Evolutionary conservation across 2,888 invertebrate species (phyloP).

Genomic region (Neoscelio sp.): DNA sequence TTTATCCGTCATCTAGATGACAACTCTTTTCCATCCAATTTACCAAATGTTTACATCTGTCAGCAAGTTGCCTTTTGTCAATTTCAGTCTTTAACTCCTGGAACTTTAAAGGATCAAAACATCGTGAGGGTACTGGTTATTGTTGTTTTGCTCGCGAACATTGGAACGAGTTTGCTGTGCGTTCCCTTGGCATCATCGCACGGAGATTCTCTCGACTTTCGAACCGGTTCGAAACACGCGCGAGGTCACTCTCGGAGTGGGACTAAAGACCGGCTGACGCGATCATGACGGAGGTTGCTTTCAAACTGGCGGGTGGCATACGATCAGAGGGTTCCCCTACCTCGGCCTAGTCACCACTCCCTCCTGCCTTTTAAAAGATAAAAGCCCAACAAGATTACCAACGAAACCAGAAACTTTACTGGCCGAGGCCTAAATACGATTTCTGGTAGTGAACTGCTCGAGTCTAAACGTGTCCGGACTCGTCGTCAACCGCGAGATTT

Average conservation of each 20-base stretch:
- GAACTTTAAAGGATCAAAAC: background rate
- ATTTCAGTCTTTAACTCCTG: no score
- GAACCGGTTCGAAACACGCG: conserved; percentile 72
- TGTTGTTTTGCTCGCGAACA: conserved; percentile 6
- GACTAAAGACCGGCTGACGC: conserved; percentile 78
- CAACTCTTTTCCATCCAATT: no score
- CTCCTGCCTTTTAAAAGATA: conserved; percentile 71
- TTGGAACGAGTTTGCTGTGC: conserved; percentile 34
- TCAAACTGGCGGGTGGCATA: conserved; percentile 80
- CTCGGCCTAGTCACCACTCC: conserved; percentile 70
- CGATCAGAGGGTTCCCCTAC: conserved; percentile 79
- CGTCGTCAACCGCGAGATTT: background rate
- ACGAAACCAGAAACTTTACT: conserved; percentile 58
- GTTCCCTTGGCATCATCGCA: conserved; percentile 45
- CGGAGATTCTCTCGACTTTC: conserved; percentile 57
- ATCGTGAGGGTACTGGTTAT: background rate
- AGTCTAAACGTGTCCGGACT: background rate
- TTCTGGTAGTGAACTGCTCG: conserved; percentile 11
- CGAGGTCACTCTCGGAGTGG: conserved; percentile 70
- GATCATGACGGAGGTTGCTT: conserved; percentile 82
- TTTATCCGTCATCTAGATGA: no score
- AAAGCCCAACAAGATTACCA: conserved; percentile 67
- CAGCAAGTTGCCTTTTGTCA: background rate
- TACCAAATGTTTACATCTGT: background rate
- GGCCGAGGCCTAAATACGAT: conserved; percentile 47